Conservation (phyloP, 2,113 vertebrate genomes). For the Myotis lucifugus region DNA sequence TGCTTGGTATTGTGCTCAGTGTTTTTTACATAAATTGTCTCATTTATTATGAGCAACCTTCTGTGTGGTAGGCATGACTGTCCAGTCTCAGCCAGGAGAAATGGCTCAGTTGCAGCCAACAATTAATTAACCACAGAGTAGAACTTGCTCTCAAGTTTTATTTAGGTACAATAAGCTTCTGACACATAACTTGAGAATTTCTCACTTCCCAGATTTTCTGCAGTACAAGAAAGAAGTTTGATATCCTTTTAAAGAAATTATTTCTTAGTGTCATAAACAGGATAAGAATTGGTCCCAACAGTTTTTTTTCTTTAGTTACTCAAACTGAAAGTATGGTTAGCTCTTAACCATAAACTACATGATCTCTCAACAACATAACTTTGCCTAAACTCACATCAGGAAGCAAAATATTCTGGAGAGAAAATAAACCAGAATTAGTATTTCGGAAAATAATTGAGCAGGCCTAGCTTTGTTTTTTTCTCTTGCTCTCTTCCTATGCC, state of each 20-base stretch:
- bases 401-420: not conserved
- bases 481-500: not conserved
- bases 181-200: not conserved
- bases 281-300: not conserved
- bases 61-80: not conserved
- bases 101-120: not conserved
- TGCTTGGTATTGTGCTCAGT: not conserved
- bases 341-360: not conserved
- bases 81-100: not conserved
- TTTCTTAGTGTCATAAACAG: not conserved
- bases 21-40: not conserved
- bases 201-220: not conserved
- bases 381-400: not conserved
- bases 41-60: not conserved
- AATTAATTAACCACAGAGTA: not conserved
- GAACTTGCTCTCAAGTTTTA: not conserved
- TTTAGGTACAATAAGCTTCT: not conserved
- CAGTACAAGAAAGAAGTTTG: not conserved
- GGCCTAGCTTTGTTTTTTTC: not conserved
- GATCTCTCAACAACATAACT: not conserved
- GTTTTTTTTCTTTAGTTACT: not conserved
- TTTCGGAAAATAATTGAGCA: not conserved
- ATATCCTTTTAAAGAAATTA: not conserved
- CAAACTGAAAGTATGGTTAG: not conserved
- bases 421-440: slow-evolving; percentile 26